Conservation (phyloP, 2,888 invertebrate species). For the Mechanitis mazaeus region DNA sequence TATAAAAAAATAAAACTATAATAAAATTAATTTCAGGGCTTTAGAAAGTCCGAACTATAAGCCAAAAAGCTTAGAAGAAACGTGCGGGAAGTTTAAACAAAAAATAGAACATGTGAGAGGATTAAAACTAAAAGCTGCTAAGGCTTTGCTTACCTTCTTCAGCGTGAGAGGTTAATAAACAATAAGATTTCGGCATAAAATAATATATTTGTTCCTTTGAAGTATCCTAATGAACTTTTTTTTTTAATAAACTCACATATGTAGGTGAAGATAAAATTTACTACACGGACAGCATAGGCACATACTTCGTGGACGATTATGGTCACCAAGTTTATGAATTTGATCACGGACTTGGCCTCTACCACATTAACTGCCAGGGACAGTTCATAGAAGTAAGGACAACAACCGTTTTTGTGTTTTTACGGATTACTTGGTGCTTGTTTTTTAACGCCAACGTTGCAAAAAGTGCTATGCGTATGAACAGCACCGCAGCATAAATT, state of each 20-base stretch:
- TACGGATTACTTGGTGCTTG: background rate
- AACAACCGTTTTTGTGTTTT: too few relatives aligned
- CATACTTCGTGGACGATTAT: slow-evolving; percentile 51
- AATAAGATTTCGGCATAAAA: background rate
- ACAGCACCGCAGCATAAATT: too few relatives aligned
- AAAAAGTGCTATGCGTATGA: too few relatives aligned
- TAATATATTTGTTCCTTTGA: background rate
- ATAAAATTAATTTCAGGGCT: slow-evolving; percentile 31
- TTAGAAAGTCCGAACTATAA: slow-evolving; percentile 38
- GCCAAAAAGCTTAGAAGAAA: slow-evolving; percentile 37
- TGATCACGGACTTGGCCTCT: slow-evolving; percentile 41
- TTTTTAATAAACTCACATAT: background rate
- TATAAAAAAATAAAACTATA: background rate
- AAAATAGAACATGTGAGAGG: slow-evolving; percentile 33
- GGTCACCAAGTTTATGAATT: slow-evolving; percentile 55
- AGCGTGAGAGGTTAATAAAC: slow-evolving; percentile 43
- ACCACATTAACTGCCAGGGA: slow-evolving; percentile 48
- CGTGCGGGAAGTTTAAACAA: slow-evolving; percentile 32
- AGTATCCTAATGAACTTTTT: too few relatives aligned
- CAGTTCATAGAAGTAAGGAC: slow-evolving; percentile 40
- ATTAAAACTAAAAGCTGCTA: slow-evolving; percentile 39
- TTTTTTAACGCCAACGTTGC: background rate
- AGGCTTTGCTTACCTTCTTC: slow-evolving; percentile 50
- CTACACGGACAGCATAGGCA: slow-evolving; percentile 44
- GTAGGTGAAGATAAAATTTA: slow-evolving; percentile 32